These are phyloP conservation scores for Phrynocephalus vlangalii DNA, from an alignment of 2,797 vertebrate genomes.

Conservation along the genomic window DNA sequence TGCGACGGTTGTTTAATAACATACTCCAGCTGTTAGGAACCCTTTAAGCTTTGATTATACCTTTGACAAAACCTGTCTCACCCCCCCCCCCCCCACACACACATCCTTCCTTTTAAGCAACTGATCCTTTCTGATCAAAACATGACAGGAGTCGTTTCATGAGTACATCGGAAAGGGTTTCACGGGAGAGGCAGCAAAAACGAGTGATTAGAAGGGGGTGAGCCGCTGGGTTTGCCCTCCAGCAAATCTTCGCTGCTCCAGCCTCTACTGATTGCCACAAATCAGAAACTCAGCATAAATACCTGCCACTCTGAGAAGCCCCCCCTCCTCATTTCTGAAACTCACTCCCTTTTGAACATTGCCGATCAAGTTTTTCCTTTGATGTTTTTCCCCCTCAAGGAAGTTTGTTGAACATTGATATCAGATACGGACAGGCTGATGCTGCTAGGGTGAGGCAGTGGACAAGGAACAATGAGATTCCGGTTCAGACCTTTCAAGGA, in stretches of 20 bases:
- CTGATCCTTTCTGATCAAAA: constrained; percentile 48
- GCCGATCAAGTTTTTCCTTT: constrained; percentile 13
- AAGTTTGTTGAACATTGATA: constrained; percentile 20
- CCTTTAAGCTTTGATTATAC: constrained; percentile 36
- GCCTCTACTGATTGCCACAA: constrained; percentile 40
- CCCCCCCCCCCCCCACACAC: neutral
- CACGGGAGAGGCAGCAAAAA: constrained; percentile 58
- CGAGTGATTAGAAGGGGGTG: constrained; percentile 38
- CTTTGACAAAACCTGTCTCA: neutral
- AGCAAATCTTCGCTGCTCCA: constrained; percentile 25
- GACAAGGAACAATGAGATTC: neutral
- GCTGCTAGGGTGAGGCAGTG: neutral
- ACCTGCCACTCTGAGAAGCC: constrained; percentile 38
- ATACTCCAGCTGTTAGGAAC: constrained; percentile 35
- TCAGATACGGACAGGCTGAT: constrained; percentile 35
- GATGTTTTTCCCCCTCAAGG: neutral
- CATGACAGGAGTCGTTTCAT: constrained; percentile 42
- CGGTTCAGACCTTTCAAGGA: too few relatives aligned
- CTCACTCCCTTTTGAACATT: constrained; percentile 51
- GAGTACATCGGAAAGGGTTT: constrained; percentile 7
- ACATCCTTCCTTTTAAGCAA: neutral
- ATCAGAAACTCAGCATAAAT: constrained; percentile 62
- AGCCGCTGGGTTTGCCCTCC: constrained; percentile 18
- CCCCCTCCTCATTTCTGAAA: constrained; percentile 10
- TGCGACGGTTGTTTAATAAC: neutral